phyloP scores from a whole-genome alignment of 2,113 vertebrate genomes.

The Melospiza melodia region DNA sequence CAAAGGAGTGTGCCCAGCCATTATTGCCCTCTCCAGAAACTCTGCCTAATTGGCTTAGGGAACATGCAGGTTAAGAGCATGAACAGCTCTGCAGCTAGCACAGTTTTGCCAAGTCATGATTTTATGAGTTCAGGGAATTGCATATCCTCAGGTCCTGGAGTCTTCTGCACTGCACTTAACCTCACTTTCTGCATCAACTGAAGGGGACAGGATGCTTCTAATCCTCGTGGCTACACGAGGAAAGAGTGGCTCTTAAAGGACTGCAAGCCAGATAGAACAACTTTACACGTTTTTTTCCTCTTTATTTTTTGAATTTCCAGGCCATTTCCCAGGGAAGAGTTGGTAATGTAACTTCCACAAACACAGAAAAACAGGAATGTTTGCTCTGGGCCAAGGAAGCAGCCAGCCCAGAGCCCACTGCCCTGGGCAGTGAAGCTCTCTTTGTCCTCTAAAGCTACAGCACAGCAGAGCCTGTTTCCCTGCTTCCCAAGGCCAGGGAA shows the following conservation, averaged over 20 bases:
- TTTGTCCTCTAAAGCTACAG: not conserved
- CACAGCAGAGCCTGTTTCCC: not conserved
- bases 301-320: not conserved
- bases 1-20: constrained; percentile 36
- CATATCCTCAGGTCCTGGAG: not conserved
- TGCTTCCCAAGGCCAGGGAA: not conserved
- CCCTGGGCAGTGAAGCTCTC: accelerated
- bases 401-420: not conserved
- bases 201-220: not conserved
- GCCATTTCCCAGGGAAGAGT: not conserved
- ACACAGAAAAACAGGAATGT: accelerated
- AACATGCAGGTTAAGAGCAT: constrained; percentile 32
- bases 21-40: constrained; percentile 25
- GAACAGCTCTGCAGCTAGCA: not conserved
- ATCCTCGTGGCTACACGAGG: not conserved
- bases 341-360: not conserved
- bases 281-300: not conserved
- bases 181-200: not conserved
- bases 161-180: not conserved
- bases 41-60: constrained; percentile 42
- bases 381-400: not conserved
- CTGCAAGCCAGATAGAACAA: not conserved
- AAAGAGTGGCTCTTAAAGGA: not conserved
- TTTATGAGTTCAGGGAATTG: constrained; percentile 29
- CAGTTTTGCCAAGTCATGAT: constrained; percentile 24